Evolutionary conservation across 23 tunicate species (phyloP).

Genomic region (Clavelina lepadiformis): DNA sequence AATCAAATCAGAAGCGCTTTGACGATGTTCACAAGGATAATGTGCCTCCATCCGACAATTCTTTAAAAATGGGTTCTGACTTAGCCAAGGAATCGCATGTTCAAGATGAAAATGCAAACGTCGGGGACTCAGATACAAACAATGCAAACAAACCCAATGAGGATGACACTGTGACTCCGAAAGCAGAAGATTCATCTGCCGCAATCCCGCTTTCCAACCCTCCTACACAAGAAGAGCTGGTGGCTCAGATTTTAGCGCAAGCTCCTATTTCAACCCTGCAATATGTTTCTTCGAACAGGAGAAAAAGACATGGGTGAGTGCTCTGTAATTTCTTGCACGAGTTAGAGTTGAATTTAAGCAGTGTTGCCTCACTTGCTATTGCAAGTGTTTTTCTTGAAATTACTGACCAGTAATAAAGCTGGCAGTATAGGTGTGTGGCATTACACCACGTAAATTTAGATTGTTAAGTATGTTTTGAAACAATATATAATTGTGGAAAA

Average conservation of each 20-base stretch:
- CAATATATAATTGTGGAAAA: too few relatives aligned
- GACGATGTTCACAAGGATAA: constrained; percentile 6
- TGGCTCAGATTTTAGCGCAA: constrained; percentile 36
- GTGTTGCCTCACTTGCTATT: too few relatives aligned
- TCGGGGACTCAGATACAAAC: background rate
- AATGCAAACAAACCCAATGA: constrained; percentile 11
- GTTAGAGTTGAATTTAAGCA: too few relatives aligned
- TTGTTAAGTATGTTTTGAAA: too few relatives aligned
- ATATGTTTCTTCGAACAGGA: constrained; percentile 9
- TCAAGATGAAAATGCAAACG: too few relatives aligned
- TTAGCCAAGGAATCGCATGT: background rate
- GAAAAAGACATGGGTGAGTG: constrained; percentile 64
- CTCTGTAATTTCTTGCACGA: too few relatives aligned
- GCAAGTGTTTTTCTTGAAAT: too few relatives aligned
- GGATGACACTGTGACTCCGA: constrained; percentile 61
- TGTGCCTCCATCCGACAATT: constrained; percentile 2
- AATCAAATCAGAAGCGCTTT: constrained; percentile 7
- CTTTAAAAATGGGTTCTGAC: background rate
- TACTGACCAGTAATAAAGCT: too few relatives aligned
- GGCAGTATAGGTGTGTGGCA: too few relatives aligned
- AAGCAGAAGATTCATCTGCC: constrained; percentile 9
- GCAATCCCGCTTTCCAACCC: background rate
- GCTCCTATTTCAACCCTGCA: constrained; percentile 5
- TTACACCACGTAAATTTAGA: too few relatives aligned
- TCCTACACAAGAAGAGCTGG: constrained; percentile 26